Evolutionary conservation across 2,797 vertebrate genomes (phyloP), one percentile per base, ranked within the genome.

Genomic region (Chrysocyon brachyurus): DNA sequence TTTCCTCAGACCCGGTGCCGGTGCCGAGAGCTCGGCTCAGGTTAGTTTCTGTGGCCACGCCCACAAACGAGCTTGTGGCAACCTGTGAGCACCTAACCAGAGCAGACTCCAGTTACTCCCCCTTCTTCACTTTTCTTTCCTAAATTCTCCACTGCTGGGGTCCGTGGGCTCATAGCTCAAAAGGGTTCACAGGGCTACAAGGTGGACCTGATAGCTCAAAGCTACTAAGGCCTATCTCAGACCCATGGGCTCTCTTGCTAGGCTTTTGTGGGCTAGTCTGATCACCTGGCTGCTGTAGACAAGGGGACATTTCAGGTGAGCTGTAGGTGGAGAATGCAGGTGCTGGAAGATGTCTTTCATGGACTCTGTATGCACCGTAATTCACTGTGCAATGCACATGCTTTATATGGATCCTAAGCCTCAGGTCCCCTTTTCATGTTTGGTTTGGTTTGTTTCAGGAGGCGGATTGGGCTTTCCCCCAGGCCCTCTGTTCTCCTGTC

Each of bases 271-370:
- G n/a, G 33, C 81, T 73, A 17, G 56, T 57, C 91, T 56, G n/a
- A 9, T 3, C 28, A 24, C 68, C 66, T 26, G 87, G 56, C 54
- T 77, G 36, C 54, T 59, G 33, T 26, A 64, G 8, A 21, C 88
- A 19, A 36, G 26, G 49, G 83, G 70, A 22, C 22, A 61, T 78
- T 87, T 49, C 36, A 46, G 73, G 8, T 63, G 61, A 52, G 75
- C 79, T 19, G 24, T 26, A 19, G 81, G 12, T 6, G 9, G 61
- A 59, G 24, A n/a, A 63, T 22, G 4, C 8, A 24, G 82, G 57
- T 14, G 3, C 57, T 0, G 0, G 17, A 54, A 57, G n/a, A 46
- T 2, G 11, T 64, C 57, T 1, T 56, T 24, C 66, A n/a, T 8
- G 11, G 33, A 10, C 28, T 64, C 22, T 3, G 12, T 64, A 11